Evolutionary conservation across 2,113 vertebrate species (phyloP), one percentile per base, ranked within the genome.

Genomic region (Lophius piscatorius): DNA sequence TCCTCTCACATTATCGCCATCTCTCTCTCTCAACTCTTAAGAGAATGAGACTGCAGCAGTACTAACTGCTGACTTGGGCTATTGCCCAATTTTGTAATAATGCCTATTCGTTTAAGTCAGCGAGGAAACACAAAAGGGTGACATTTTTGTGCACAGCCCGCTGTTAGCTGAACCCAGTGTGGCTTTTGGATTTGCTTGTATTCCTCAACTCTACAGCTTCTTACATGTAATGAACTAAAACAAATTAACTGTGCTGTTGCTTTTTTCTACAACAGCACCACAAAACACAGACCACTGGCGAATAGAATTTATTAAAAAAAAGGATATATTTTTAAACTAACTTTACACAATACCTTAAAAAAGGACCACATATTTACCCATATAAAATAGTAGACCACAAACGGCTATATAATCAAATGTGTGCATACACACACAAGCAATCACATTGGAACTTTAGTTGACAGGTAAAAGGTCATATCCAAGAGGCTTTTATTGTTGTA

Each of bases 1-100:
- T 61, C 62, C 45, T 26, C 67, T 64, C 38, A 33, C 51, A 54
- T 73, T 63, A 63, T 51, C 60, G 36, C 66, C 26, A 42, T 57
- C 64, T 61, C 68, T 59, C 68, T 59, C 44, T 74, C 57, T 65
- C 52, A 60, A 69, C 69, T 75, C 65, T 70, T 69, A 83, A 83
- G 34, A 22, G 60, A 83, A 83, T 74, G 73, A 78, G 70, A 84
- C 77, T 69, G 77, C 82, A 79, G 80, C 67, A 50, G 39, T 39
- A 52, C 74, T 84, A 88, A 83, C 73, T 83, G 84, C 84, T 84
- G 85, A 89, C 84, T 88, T 76, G 66, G 68, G 76, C 74, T 75
- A 76, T 83, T 79, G 61, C 74, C 60, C 82, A 82, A 75, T 85
- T 84, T 81, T 83, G 76, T 75, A 80, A 82, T 85, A 84, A 81